Conservation (phyloP, 30 jellyfish, hydroid and myxozoan genomes). For the Chrysaora quinquecirrha region DNA sequence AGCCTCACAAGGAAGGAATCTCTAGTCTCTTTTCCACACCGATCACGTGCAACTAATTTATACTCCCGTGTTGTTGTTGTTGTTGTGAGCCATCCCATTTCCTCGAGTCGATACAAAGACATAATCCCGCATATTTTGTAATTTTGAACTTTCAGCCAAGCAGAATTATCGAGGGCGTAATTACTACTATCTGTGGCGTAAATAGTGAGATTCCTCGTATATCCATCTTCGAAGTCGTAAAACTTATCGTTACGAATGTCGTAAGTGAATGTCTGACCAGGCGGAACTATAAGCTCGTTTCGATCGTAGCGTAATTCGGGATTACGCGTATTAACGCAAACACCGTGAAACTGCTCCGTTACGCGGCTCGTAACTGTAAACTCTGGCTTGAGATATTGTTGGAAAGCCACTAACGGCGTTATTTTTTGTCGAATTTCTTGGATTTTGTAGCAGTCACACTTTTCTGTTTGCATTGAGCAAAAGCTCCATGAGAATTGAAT, state of each 20-base stretch:
- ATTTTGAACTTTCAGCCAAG: constrained; percentile 77
- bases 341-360: constrained; percentile 35
- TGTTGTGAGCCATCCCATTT: background rate
- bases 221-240: constrained; percentile 78
- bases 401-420: background rate
- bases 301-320: constrained; percentile 21
- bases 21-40: constrained; percentile 54
- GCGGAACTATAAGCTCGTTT: constrained; percentile 39
- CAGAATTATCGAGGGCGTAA: background rate
- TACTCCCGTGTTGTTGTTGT: constrained; percentile 22
- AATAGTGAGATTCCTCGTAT: constrained; percentile 62
- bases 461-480: constrained; percentile 35
- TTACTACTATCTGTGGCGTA: constrained; percentile 9
- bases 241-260: constrained; percentile 71
- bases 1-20: constrained; percentile 54
- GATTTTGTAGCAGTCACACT: constrained; percentile 59
- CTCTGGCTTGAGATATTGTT: constrained; percentile 27
- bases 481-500: constrained; percentile 71
- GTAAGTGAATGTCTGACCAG: constrained; percentile 61
- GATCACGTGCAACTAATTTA: constrained; percentile 67
- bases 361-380: constrained; percentile 11
- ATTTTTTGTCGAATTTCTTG: constrained; percentile 37
- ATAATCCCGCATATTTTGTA: constrained; percentile 69
- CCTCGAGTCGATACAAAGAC: constrained; percentile 1
- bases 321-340: constrained; percentile 4